phyloP scores from a whole-genome alignment of 2,113 vertebrate genomes.

The Chascanopsetta lugubris region DNA sequence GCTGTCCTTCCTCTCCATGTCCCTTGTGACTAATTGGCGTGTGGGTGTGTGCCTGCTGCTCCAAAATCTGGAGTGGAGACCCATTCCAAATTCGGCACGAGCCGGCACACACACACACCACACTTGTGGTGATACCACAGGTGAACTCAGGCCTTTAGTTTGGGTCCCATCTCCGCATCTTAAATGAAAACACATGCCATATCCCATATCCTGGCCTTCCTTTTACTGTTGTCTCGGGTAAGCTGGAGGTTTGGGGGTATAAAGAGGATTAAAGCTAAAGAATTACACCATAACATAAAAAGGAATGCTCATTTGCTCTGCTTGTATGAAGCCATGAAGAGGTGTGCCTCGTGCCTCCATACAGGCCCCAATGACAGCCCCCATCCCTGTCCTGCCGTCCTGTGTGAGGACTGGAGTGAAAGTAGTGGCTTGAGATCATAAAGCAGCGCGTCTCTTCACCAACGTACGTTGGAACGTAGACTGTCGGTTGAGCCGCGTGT shows the following conservation, averaged over 20 bases:
- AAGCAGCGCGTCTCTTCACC: background rate
- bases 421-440: background rate
- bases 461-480: background rate
- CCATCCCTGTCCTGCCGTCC: background rate
- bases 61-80: slow-evolving; percentile 33
- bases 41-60: slow-evolving; percentile 55
- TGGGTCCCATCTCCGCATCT: background rate
- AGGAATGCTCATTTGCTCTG: slow-evolving; percentile 34
- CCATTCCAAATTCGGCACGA: slow-evolving; percentile 1
- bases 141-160: slow-evolving; percentile 9
- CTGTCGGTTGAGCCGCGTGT: background rate
- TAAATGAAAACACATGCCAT: slow-evolving; percentile 2
- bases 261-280: slow-evolving; percentile 44
- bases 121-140: slow-evolving; percentile 36
- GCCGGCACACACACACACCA: slow-evolving; percentile 1
- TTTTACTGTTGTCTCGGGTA: slow-evolving; percentile 25
- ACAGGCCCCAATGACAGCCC: slow-evolving; percentile 45
- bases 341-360: slow-evolving; percentile 10
- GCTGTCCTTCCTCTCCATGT: slow-evolving; percentile 10
- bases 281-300: slow-evolving; percentile 21
- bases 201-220: background rate
- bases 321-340: slow-evolving; percentile 42
- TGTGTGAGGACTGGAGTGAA: slow-evolving; percentile 8
- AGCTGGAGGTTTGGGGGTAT: slow-evolving; percentile 16
- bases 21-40: slow-evolving; percentile 51